Percentiles rank a stretch among this genome's conserved stretches.
phyloP scores from a whole-genome alignment of 2,797 vertebrate genomes.

The Halcyon leucocephala region DNA sequence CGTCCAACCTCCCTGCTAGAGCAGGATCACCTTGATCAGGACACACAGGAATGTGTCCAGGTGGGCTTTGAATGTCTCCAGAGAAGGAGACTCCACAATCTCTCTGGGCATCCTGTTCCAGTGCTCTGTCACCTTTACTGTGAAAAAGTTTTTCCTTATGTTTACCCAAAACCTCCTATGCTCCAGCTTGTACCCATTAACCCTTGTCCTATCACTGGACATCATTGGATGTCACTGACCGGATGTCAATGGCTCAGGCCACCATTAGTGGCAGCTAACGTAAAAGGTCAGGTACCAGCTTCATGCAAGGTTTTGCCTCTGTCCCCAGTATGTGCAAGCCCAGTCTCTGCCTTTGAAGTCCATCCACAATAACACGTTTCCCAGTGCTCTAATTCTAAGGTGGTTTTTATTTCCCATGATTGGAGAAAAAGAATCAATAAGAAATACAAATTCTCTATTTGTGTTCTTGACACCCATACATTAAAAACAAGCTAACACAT shows the following conservation, averaged over 20 bases:
- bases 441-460: slow-evolving; percentile 63
- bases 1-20: too few relatives aligned
- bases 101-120: too few relatives aligned
- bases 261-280: neutral
- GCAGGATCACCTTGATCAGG: too few relatives aligned
- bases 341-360: neutral
- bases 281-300: neutral
- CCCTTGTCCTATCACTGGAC: too few relatives aligned
- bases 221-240: too few relatives aligned
- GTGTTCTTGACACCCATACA: slow-evolving; percentile 74
- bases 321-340: rapidly evolving
- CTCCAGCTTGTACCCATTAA: too few relatives aligned
- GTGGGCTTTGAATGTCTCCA: too few relatives aligned
- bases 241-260: neutral
- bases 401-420: neutral
- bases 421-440: slow-evolving; percentile 24
- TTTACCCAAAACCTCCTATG: too few relatives aligned
- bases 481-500: slow-evolving; percentile 78
- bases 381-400: neutral
- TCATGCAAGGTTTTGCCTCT: neutral
- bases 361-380: neutral
- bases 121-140: too few relatives aligned
- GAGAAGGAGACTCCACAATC: too few relatives aligned
- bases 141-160: too few relatives aligned
- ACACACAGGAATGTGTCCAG: too few relatives aligned